These are phyloP conservation scores for Drosophila lacertosa DNA, from an alignment of 1,140 invertebrate genomes.

Conservation along the genomic window DNA sequence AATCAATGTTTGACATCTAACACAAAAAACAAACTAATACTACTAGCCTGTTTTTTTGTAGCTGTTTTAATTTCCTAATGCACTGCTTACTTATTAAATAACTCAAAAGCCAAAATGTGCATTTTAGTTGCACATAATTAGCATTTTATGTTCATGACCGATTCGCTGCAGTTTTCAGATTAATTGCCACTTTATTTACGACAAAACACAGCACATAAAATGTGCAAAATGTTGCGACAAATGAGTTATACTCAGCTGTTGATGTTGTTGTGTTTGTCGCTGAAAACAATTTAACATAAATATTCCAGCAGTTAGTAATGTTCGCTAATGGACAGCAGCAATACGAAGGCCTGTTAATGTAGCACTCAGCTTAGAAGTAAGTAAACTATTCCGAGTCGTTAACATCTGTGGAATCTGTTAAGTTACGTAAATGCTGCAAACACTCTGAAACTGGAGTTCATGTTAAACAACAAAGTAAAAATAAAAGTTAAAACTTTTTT, in stretches of 20 bases:
- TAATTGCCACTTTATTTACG: slow-evolving; percentile 75
- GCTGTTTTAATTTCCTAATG: slow-evolving; percentile 34
- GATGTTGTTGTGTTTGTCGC: slow-evolving; percentile 10
- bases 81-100: slow-evolving; percentile 59
- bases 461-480: too few relatives aligned
- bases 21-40: slow-evolving; percentile 32
- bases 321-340: slow-evolving; percentile 1
- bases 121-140: slow-evolving; percentile 73
- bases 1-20: slow-evolving; percentile 76
- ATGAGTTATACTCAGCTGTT: slow-evolving; percentile 15
- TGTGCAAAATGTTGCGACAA: slow-evolving; percentile 34
- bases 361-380: background rate
- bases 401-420: background rate
- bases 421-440: background rate
- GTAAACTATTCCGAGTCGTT: background rate
- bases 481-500: too few relatives aligned
- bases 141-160: slow-evolving; percentile 79
- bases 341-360: slow-evolving; percentile 8
- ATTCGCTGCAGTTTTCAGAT: slow-evolving; percentile 74
- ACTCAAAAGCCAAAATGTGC: slow-evolving; percentile 56
- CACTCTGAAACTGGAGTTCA: background rate
- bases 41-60: slow-evolving; percentile 26
- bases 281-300: slow-evolving; percentile 55
- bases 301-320: slow-evolving; percentile 33
- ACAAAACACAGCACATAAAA: slow-evolving; percentile 31